These are phyloP conservation scores for Saxicola maurus DNA, from an alignment of 2,797 vertebrate genomes.

Conservation along the genomic window DNA sequence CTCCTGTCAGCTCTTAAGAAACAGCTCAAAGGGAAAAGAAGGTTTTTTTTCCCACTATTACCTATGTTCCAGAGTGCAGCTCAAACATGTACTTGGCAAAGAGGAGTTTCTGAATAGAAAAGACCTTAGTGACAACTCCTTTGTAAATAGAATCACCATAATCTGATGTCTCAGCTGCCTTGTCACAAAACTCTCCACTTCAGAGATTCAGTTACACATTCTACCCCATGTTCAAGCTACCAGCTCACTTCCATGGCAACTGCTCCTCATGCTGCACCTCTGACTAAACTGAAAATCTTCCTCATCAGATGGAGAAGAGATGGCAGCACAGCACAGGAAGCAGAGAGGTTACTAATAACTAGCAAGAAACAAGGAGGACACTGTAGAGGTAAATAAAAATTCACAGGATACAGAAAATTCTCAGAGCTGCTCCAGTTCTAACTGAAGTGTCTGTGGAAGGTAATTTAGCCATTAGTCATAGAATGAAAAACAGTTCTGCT, in stretches of 20 bases:
- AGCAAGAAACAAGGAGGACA: neutral
- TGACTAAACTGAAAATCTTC: neutral
- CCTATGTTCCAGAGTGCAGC: neutral
- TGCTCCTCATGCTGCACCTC: neutral
- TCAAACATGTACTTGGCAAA: neutral
- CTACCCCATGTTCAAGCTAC: neutral
- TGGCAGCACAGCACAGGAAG: neutral
- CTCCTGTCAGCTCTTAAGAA: neutral
- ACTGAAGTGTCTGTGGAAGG: neutral
- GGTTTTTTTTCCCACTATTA: neutral
- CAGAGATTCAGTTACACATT: neutral
- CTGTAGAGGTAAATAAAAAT: neutral
- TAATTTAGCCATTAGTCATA: neutral
- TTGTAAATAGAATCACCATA: neutral
- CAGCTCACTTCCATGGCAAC: neutral
- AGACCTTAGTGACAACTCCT: neutral
- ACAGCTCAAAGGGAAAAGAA: neutral
- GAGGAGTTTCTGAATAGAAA: neutral
- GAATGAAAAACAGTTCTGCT: neutral
- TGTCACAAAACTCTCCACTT: neutral
- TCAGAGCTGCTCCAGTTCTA: neutral
- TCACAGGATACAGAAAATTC: neutral
- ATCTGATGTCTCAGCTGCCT: neutral
- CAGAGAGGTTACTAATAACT: neutral
- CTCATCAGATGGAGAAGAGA: neutral